phyloP scores from a whole-genome alignment of 1,140 invertebrate genomes.

The Coelopa frigida region DNA sequence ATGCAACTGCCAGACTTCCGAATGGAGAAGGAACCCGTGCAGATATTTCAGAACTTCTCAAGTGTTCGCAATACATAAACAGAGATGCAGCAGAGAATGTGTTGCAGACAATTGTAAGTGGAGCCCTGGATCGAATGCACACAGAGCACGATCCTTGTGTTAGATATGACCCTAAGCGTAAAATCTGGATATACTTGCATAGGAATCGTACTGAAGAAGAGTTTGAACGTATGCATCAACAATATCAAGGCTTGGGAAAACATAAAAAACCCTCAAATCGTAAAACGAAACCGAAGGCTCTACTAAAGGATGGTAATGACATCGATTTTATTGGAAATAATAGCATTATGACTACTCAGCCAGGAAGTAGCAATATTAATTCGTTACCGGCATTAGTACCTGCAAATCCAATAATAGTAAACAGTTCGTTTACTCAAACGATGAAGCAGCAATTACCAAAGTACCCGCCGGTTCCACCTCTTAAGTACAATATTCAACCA shows the following conservation, averaged over 20 bases:
- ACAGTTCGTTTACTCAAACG: constrained; percentile 6
- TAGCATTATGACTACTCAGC: neutral
- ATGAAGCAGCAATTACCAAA: constrained; percentile 16
- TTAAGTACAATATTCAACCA: constrained; percentile 33
- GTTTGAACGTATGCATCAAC: constrained; percentile 58
- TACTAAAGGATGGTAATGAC: neutral
- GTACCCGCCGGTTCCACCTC: constrained; percentile 35
- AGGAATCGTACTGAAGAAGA: constrained; percentile 67
- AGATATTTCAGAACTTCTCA: constrained; percentile 58
- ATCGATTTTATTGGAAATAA: neutral
- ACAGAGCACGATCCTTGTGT: constrained; percentile 86
- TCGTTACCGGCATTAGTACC: constrained; percentile 28
- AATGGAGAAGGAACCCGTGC: constrained; percentile 88
- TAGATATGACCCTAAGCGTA: constrained; percentile 79
- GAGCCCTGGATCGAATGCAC: constrained; percentile 80
- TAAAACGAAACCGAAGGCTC: constrained; percentile 23
- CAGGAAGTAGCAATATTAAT: too few species aligned
- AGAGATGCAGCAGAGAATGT: constrained; percentile 62
- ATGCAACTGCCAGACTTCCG: constrained; percentile 85
- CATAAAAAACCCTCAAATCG: constrained; percentile 31
- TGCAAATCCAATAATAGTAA: constrained; percentile 15
- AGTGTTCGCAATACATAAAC: constrained; percentile 70
- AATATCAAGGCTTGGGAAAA: constrained; percentile 35
- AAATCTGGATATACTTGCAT: constrained; percentile 88
- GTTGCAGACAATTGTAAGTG: constrained; percentile 79